phyloP scores from a whole-genome alignment of 2,797 vertebrate species.

The Macroramphosus scolopax region DNA sequence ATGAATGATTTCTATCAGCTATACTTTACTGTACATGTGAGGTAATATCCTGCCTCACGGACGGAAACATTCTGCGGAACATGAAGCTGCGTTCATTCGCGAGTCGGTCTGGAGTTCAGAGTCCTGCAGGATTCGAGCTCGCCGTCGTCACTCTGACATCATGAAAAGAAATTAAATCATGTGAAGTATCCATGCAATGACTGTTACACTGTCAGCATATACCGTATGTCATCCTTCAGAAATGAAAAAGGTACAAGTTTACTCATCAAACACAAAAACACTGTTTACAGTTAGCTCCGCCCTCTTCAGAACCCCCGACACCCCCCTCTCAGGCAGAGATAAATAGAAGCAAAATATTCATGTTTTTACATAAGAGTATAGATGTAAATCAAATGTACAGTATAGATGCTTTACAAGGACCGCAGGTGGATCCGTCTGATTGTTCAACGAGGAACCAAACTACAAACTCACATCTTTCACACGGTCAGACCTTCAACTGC shows the following conservation, averaged over 20 bases:
- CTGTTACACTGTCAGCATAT: constrained; percentile 15
- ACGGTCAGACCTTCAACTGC: no score
- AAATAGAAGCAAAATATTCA: constrained; percentile 59
- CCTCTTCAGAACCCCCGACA: neutral
- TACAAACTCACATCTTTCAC: neutral
- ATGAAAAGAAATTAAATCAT: constrained; percentile 48
- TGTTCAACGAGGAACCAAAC: constrained; percentile 36
- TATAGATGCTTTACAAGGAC: constrained; percentile 45
- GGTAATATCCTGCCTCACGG: constrained; percentile 17
- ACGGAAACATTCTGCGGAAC: constrained; percentile 8
- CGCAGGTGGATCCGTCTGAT: no score
- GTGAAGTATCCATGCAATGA: constrained; percentile 50
- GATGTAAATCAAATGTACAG: constrained; percentile 49
- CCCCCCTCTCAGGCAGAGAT: constrained; percentile 5
- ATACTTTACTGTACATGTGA: constrained; percentile 36
- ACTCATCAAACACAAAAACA: constrained; percentile 63
- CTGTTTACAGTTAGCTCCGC: constrained; percentile 34
- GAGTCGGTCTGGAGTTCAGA: no score
- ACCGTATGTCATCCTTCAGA: constrained; percentile 20
- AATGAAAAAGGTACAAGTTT: constrained; percentile 45
- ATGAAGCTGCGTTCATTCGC: neutral
- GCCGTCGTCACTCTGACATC: constrained; percentile 38
- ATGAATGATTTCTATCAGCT: constrained; percentile 6
- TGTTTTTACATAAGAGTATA: constrained; percentile 58
- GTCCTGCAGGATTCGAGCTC: no score